These are phyloP conservation scores for Pyrocoelia pectoralis DNA, from an alignment of 2,888 invertebrate species.

Conservation along the genomic window DNA sequence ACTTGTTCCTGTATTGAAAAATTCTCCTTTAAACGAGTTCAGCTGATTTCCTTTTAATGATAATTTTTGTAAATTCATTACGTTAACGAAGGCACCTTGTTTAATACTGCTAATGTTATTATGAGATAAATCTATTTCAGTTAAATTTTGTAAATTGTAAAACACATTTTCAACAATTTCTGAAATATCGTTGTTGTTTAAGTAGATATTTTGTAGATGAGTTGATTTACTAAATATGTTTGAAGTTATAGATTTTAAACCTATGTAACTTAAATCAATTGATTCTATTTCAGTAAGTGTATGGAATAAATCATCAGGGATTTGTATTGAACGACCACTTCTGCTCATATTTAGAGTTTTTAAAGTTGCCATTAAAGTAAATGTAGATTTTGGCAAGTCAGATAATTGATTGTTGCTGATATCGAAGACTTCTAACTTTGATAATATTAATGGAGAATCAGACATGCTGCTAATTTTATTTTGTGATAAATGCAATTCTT, in stretches of 20 bases:
- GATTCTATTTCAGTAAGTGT: conserved; percentile 73
- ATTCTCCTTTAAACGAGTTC: conserved; percentile 82
- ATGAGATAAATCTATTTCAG: conserved; percentile 77
- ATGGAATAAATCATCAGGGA: conserved; percentile 74
- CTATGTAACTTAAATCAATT: conserved; percentile 78
- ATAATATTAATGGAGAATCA: conserved; percentile 69
- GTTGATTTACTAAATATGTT: conserved; percentile 75
- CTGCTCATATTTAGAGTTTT: conserved; percentile 78
- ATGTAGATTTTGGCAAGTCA: conserved; percentile 73
- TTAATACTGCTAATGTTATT: conserved; percentile 81
- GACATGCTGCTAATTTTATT: conserved; percentile 76
- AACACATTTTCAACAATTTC: conserved; percentile 83
- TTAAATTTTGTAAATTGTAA: conserved; percentile 77
- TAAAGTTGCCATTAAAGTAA: conserved; percentile 71
- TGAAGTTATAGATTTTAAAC: conserved; percentile 75
- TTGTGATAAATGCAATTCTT: conserved; percentile 75
- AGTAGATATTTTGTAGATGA: conserved; percentile 71
- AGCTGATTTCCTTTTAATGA: conserved; percentile 80
- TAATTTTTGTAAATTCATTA: conserved; percentile 76
- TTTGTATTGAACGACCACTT: conserved; percentile 72
- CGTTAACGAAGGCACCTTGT: conserved; percentile 78
- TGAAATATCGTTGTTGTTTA: conserved; percentile 77
- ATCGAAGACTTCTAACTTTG: conserved; percentile 74
- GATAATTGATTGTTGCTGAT: conserved; percentile 81
- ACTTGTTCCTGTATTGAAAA: conserved; percentile 84